Conservation (phyloP, 2,797 vertebrate genomes). For the Ptychobarbus kaznakovi region DNA sequence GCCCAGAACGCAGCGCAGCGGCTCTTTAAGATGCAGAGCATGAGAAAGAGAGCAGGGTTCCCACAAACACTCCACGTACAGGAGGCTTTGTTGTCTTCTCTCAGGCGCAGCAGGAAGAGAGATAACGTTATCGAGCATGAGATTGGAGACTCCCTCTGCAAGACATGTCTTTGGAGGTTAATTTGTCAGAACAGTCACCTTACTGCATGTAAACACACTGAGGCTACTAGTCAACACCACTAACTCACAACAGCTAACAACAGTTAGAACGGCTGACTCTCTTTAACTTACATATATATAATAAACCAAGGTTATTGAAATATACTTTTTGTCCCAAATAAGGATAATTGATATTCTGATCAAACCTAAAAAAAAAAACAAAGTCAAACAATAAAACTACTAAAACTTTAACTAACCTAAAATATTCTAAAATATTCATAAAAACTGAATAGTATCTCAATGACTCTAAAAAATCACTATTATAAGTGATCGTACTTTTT, state of each 20-base stretch:
- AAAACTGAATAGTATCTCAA: background rate
- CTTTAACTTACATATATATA: background rate
- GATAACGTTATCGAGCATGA: conserved; percentile 51
- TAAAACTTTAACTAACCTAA: background rate
- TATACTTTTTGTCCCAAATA: too few species aligned
- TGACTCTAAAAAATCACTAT: background rate
- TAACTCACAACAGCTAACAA: background rate
- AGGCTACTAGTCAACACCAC: conserved; percentile 9
- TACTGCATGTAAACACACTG: conserved; percentile 20
- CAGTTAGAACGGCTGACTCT: background rate
- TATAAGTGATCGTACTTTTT: background rate
- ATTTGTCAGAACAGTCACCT: conserved; percentile 43
- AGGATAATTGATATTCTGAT: too few species aligned
- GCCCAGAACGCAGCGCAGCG: background rate
- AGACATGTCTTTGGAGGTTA: conserved; percentile 35
- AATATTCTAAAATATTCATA: background rate
- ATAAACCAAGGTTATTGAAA: too few species aligned
- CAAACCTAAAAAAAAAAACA: too few species aligned
- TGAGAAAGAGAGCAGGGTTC: background rate
- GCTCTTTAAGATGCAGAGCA: background rate
- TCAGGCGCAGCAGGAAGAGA: conserved; percentile 34
- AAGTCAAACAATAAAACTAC: background rate
- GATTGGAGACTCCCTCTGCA: conserved; percentile 26
- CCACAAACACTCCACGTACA: background rate
- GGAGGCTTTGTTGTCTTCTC: conserved; percentile 30